phyloP scores from a whole-genome alignment of 2,113 vertebrate genomes.

The Motacilla tschutschensis region DNA sequence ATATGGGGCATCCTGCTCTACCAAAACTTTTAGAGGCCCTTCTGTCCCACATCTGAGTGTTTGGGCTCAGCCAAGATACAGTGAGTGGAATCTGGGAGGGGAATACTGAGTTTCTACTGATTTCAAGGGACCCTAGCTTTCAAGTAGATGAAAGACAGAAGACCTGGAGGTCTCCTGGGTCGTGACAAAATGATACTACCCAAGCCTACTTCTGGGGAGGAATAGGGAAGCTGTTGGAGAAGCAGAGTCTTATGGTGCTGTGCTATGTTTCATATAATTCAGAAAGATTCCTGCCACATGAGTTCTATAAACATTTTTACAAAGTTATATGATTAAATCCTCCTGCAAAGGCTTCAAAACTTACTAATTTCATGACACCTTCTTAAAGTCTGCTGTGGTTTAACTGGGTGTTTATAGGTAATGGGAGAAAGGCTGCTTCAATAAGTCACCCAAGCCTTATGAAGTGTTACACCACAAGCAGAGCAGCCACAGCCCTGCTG shows the following conservation, averaged over 20 bases:
- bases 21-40: background rate
- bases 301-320: background rate
- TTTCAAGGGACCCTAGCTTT: background rate
- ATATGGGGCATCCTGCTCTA: background rate
- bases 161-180: background rate
- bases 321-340: background rate
- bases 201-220: background rate
- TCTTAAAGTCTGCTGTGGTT: background rate
- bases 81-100: background rate
- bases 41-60: background rate
- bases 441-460: background rate
- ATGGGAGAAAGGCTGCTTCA: background rate
- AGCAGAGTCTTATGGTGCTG: fast-evolving
- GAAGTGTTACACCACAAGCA: background rate
- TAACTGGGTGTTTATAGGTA: background rate
- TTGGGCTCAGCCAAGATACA: background rate
- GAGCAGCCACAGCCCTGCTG: background rate
- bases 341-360: background rate
- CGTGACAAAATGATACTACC: background rate
- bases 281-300: background rate
- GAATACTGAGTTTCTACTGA: background rate
- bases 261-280: fast-evolving
- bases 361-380: background rate
- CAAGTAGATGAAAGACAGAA: background rate
- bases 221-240: background rate